Percentiles rank a stretch among this genome's conserved stretches.
phyloP scores from a whole-genome alignment of 2,113 vertebrate species.

The Grantiella picta region DNA sequence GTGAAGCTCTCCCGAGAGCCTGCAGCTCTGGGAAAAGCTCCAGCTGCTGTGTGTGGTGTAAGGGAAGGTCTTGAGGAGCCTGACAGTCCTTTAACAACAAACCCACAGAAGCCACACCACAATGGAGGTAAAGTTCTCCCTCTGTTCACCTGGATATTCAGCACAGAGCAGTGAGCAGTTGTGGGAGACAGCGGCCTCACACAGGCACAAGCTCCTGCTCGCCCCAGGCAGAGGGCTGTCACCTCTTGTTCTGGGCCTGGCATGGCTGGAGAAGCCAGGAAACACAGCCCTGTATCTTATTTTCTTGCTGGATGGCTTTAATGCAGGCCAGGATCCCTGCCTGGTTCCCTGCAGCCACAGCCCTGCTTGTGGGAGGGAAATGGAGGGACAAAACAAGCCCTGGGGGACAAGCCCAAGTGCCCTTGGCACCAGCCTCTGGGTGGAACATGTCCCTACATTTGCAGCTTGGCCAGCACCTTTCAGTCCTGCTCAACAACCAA shows the following conservation, averaged over 20 bases:
- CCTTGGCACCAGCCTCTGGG: neutral
- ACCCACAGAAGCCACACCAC: fast-evolving
- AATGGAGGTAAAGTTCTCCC: neutral
- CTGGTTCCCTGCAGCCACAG: neutral
- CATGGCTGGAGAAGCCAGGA: neutral
- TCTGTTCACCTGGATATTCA: neutral
- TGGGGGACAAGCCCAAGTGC: neutral
- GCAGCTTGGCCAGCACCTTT: neutral
- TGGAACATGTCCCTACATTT: neutral
- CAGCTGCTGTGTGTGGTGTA: neutral
- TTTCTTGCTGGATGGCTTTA: neutral
- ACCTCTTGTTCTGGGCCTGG: neutral
- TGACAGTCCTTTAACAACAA: neutral
- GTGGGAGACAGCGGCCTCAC: neutral
- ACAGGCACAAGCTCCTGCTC: neutral
- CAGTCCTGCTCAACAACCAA: neutral
- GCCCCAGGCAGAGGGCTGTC: neutral
- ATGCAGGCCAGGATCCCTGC: neutral
- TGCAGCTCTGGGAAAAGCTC: neutral
- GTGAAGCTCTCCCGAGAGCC: neutral
- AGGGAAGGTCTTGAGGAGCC: neutral
- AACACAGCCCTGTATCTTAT: fast-evolving
- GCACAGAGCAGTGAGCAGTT: neutral
- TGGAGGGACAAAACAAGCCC: neutral
- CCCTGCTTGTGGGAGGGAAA: neutral